Evolutionary conservation across 2,888 invertebrate genomes (phyloP), one percentile per base, ranked within the genome.

Genomic region (Phania funesta): DNA sequence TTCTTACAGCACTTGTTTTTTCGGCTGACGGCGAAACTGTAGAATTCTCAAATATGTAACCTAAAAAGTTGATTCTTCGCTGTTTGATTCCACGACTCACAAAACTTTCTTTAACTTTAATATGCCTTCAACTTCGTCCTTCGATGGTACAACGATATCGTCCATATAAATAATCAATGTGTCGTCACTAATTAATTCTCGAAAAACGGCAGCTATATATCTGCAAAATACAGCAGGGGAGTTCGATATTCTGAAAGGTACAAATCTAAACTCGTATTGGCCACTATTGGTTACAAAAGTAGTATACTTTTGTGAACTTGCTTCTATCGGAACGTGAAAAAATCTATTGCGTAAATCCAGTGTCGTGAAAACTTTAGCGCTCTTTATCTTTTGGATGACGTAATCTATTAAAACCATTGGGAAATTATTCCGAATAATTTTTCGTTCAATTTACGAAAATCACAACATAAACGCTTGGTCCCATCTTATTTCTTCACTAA

Each of bases 381-480:
- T 13, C 3, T 35, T 35, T 11, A 35, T 3, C 3, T 11, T 35
- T 9, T 35, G 35, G 2, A 35, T 3, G 3, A 7, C 35, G 13
- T 35, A 9, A 35, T 35, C 9, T 1, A 35, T 35, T 1, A 11
- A 1, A 1, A 9, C 35, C 35, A 35, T 35, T 11, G 11, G 35
- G 3, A 35, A 35, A 13, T 35, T 35, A 13, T 35, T 13, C 1
- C 35, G 1, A 1, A 35, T 1, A 9, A 35, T 35, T 35, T 35
- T 3, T 11, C 11, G 3, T 35, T 35, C 1, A 35, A 18, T 29
- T 67, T 60, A 0, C 75, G 58, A 20, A 68, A 76, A 18, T 79
- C 79, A 26, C 80, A 80, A 22, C 79, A 83, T 3, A 80, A 13
- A 11, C 79, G 70, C 29, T 76, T 80, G 5, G 76, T 56, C 1